Evolutionary conservation across 2,888 invertebrate species (phyloP).

Genomic region (Diaprepes abbreviatus): DNA sequence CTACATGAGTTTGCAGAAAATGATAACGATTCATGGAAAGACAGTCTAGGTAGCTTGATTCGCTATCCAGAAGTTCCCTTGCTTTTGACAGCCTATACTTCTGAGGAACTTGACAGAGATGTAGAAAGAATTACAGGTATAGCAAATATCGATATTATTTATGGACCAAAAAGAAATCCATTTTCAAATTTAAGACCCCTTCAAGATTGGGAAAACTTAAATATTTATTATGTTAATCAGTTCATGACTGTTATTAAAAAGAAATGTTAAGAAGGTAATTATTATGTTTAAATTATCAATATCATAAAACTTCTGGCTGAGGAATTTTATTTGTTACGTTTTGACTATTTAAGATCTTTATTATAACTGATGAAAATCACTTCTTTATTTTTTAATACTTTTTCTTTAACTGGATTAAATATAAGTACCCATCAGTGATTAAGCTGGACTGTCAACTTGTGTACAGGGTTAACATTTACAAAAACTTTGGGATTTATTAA

Average conservation of each 20-base stretch:
- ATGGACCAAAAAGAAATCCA: conserved; percentile 55
- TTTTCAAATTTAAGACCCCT: conserved; percentile 58
- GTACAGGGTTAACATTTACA: too few species aligned
- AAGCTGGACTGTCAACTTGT: too few species aligned
- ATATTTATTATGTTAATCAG: conserved; percentile 59
- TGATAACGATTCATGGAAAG: conserved; percentile 57
- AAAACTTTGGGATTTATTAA: too few species aligned
- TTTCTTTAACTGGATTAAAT: too few species aligned
- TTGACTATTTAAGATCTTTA: too few species aligned
- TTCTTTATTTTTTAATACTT: too few species aligned
- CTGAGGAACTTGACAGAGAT: conserved; percentile 59
- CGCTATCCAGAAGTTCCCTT: conserved; percentile 53
- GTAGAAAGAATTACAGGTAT: conserved; percentile 40
- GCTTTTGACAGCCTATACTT: conserved; percentile 61
- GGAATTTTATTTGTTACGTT: too few species aligned
- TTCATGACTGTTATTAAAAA: conserved; percentile 55
- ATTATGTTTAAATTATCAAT: too few species aligned
- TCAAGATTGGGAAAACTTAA: conserved; percentile 57
- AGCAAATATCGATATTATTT: conserved; percentile 47
- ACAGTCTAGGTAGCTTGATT: conserved; percentile 56
- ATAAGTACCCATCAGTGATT: too few species aligned
- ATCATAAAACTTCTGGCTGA: too few species aligned
- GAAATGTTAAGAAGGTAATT: neutral
- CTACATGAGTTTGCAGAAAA: conserved; percentile 58
- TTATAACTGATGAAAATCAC: too few species aligned